These are phyloP conservation scores for Chionodraco myersi DNA, from an alignment of 2,113 vertebrate genomes.

Conservation along the genomic window DNA sequence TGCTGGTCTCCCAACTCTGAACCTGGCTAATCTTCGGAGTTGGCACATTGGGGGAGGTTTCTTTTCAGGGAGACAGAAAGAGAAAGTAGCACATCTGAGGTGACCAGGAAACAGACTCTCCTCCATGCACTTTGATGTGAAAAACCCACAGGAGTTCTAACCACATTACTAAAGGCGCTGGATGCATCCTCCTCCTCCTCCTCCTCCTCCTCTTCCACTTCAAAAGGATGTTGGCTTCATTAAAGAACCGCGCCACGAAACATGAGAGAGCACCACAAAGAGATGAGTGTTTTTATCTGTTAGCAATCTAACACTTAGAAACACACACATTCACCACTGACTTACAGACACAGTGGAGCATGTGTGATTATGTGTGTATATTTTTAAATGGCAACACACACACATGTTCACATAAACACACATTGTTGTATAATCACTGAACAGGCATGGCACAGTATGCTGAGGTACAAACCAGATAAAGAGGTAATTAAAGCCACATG, in stretches of 20 bases:
- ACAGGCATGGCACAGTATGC: not conserved
- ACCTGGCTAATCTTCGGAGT: slow-evolving; percentile 21
- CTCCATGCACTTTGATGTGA: slow-evolving; percentile 55
- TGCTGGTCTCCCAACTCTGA: not conserved
- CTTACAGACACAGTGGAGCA: not conserved
- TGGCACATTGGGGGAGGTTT: slow-evolving; percentile 26
- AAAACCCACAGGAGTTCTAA: slow-evolving; percentile 59
- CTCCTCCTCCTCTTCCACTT: slow-evolving; percentile 39
- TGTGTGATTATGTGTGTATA: not conserved
- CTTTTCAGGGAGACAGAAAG: not conserved
- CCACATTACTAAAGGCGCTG: slow-evolving; percentile 51
- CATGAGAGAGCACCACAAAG: slow-evolving; percentile 45
- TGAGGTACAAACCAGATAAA: slow-evolving; percentile 17
- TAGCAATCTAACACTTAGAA: slow-evolving; percentile 7
- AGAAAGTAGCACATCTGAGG: slow-evolving; percentile 39
- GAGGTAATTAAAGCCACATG: slow-evolving; percentile 29
- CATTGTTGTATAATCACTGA: slow-evolving; percentile 12
- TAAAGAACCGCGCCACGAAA: slow-evolving; percentile 40
- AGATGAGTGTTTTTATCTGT: slow-evolving; percentile 51
- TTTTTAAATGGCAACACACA: not conserved
- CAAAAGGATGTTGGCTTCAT: slow-evolving; percentile 57
- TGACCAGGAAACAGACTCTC: slow-evolving; percentile 31
- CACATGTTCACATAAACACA: not conserved
- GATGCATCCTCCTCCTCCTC: slow-evolving; percentile 35
- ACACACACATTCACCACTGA: not conserved